Base-by-base conservation (phyloP, 2,113 vertebrate species). In the Sorex araneus region DNA sequence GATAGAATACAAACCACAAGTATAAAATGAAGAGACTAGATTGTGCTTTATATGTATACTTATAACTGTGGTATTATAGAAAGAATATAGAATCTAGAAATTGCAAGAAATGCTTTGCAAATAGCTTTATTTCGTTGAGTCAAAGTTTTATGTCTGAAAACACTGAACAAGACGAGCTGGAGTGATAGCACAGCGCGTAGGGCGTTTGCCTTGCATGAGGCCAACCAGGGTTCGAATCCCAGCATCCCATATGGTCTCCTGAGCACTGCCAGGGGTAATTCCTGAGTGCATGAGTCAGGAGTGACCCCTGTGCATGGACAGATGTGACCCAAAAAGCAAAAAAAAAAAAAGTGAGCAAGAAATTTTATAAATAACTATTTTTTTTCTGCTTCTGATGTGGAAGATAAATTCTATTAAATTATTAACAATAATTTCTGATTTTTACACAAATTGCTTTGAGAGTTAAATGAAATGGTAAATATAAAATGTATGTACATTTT, bases 391-490 rank as follows among this genome's bases (percentile, higher is more conserved):
- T 54, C 32, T 80, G 3, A 0, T 36, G 40, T 34, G 7, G 8
- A 86, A 82, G 64, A 82, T 19, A 64, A 88, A 21, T 80, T 78
- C 66, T 86, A 70, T 86, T 89, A 88, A 63, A 8, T 8, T 15
- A 81, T 8, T 10, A 82, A 63, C 23, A 69, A 69, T 67, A 74
- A 71, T 91, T 83, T 6, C 2, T 64, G 25, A 86, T 81, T 90
- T 80, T 86, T 9, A 76, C 28, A 32, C 19, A 64, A 27, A 6
- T 10, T 57, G 6, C 64, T 73, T 50, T 89, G 32, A 77, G 18
- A 93, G 15, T 95, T 73, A 91, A 87, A 79, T 67, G 0, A 71
- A n/a, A 70, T 43, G 11, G 34, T 93, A 25, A 93, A 73, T 63
- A 71, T 89, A 8, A 50, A 94, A 45, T 2, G 19, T 10, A n/a